phyloP scores from a whole-genome alignment of 2,113 vertebrate species.

The Cololabis saira region DNA sequence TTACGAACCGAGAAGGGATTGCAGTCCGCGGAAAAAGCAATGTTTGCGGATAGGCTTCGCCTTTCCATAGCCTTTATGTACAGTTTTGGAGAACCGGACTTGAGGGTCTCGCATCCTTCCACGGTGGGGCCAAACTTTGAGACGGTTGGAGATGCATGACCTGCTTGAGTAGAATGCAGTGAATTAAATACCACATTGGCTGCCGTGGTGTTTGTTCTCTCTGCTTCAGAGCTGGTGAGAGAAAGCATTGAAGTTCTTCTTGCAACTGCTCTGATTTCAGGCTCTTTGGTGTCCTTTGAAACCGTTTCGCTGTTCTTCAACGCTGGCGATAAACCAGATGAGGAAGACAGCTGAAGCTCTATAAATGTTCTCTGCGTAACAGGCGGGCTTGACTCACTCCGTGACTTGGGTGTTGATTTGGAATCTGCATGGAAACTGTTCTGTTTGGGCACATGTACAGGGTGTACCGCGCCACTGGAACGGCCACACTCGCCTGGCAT shows the following conservation, averaged over 20 bases:
- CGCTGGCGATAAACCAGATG: conserved; percentile 59
- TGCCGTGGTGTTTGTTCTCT: conserved; percentile 4
- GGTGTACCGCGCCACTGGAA: background rate
- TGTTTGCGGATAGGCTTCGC: conserved; percentile 83
- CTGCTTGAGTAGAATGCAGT: conserved; percentile 23
- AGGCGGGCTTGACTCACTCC: conserved; percentile 18
- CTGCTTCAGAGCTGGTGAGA: conserved; percentile 2
- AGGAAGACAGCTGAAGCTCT: conserved; percentile 81
- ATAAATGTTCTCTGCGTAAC: conserved; percentile 84
- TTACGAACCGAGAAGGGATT: conserved; percentile 93
- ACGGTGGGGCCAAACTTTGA: background rate
- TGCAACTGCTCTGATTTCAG: conserved; percentile 13
- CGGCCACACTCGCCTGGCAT: conserved; percentile 34
- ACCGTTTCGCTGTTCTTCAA: conserved; percentile 29
- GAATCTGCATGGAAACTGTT: conserved; percentile 6
- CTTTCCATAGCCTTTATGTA: conserved; percentile 66
- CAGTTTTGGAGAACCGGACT: conserved; percentile 55
- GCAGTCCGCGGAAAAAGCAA: conserved; percentile 79
- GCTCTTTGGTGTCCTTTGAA: conserved; percentile 15
- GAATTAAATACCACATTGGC: conserved; percentile 11
- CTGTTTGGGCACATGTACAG: conserved; percentile 40
- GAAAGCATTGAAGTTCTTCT: conserved; percentile 1
- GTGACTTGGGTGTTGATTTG: conserved; percentile 4
- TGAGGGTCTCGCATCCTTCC: conserved; percentile 37
- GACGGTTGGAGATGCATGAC: background rate